phyloP scores from a whole-genome alignment of 2,888 invertebrate genomes.

The Drosophila kanekoi region DNA sequence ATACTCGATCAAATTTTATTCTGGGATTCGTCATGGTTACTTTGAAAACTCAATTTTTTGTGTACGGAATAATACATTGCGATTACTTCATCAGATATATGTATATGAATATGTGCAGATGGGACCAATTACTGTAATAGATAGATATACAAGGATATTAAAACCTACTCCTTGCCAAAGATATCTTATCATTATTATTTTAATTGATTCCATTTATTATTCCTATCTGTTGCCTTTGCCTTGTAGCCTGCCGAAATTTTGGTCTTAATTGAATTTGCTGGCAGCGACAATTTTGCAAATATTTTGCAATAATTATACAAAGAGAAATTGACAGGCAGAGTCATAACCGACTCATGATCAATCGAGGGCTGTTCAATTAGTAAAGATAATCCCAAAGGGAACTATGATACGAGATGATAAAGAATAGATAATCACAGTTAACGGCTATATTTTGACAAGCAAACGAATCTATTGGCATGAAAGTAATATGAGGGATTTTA shows the following conservation, averaged over 20 bases:
- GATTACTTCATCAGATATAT: not conserved
- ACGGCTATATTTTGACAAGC: too few species aligned
- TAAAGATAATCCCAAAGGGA: too few species aligned
- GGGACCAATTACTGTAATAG: slow-evolving; percentile 6
- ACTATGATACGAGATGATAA: too few species aligned
- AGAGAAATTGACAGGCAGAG: not conserved
- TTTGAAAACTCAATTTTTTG: too few species aligned
- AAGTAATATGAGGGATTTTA: too few species aligned
- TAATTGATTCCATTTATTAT: slow-evolving; percentile 49
- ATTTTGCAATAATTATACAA: slow-evolving; percentile 34
- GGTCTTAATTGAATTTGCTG: slow-evolving; percentile 36
- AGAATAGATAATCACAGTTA: too few species aligned
- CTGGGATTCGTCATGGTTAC: too few species aligned
- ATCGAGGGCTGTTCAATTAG: not conserved
- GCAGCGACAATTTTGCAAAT: slow-evolving; percentile 33
- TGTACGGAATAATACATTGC: too few species aligned
- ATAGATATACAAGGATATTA: slow-evolving; percentile 8
- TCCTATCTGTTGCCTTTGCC: slow-evolving; percentile 7
- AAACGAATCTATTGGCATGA: too few species aligned
- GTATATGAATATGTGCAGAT: not conserved
- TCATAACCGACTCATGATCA: not conserved
- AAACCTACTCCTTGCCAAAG: slow-evolving; percentile 7
- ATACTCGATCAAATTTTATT: too few species aligned
- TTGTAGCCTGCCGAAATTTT: slow-evolving; percentile 10
- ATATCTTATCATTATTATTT: slow-evolving; percentile 27